phyloP scores from a whole-genome alignment of 1,140 invertebrate genomes.

The Eulimnadia texana region DNA sequence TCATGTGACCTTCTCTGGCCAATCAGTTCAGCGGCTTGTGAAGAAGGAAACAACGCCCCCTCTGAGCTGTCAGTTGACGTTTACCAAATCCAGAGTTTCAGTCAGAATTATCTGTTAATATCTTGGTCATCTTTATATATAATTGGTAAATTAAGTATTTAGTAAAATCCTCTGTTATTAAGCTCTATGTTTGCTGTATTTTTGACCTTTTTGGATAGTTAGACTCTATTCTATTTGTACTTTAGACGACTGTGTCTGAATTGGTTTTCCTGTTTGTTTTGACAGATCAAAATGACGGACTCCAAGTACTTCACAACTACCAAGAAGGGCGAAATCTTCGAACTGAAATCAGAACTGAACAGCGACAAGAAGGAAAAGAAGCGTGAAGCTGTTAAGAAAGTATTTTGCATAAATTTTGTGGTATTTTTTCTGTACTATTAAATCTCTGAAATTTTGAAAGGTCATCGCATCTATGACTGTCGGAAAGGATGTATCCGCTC shows the following conservation, averaged over 20 bases:
- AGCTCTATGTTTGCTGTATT: too few species aligned
- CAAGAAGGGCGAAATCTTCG: constrained; percentile 98
- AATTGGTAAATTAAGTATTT: constrained; percentile 6
- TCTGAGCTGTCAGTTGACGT: background rate
- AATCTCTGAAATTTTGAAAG: constrained; percentile 23
- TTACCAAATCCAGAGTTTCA: background rate
- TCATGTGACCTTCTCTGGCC: background rate
- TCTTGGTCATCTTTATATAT: constrained; percentile 1
- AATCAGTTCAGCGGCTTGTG: background rate
- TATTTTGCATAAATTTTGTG: constrained; percentile 25
- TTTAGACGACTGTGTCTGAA: background rate
- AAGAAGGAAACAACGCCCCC: background rate
- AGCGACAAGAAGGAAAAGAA: constrained; percentile 99
- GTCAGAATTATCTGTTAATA: background rate
- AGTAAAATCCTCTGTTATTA: too few species aligned
- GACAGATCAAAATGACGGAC: constrained; percentile 68
- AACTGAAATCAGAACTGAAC: constrained; percentile 96
- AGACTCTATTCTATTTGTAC: background rate
- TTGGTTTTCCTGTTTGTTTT: too few species aligned
- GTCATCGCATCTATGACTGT: constrained; percentile 99
- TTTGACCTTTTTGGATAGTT: background rate
- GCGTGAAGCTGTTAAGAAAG: constrained; percentile 98
- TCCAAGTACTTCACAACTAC: constrained; percentile 99
- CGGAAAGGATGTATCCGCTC: constrained; percentile 84
- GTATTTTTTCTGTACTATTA: constrained; percentile 2